Conservation (phyloP, 2,113 vertebrate genomes). For the Python bivittatus region DNA sequence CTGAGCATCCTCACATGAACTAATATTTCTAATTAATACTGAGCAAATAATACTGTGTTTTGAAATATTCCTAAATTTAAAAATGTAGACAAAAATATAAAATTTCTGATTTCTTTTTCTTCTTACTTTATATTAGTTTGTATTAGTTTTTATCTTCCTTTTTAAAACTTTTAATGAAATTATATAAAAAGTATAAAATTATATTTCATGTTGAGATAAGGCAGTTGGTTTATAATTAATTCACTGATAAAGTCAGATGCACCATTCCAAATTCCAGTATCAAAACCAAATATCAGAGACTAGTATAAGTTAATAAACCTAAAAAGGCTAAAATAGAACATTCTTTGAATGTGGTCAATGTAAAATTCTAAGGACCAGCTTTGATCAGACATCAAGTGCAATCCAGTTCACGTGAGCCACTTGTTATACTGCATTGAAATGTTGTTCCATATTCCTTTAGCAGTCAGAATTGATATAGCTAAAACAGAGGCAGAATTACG, state of each 20-base stretch:
- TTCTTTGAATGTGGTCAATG: neutral
- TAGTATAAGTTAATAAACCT: neutral
- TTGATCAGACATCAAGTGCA: neutral
- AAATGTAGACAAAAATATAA: neutral
- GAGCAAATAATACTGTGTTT: neutral
- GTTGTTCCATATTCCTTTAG: neutral
- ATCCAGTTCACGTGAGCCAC: neutral
- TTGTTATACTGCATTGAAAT: neutral
- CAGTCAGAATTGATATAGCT: neutral
- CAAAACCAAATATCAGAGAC: neutral
- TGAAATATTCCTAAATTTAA: neutral
- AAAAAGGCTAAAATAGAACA: neutral
- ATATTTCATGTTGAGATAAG: neutral
- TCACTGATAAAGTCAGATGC: neutral
- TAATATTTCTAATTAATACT: neutral
- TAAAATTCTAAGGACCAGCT: neutral
- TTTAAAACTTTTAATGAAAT: neutral
- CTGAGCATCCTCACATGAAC: slow-evolving; percentile 3
- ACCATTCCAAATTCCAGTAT: neutral
- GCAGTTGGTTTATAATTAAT: neutral
- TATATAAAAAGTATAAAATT: neutral
- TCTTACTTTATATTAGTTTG: neutral
- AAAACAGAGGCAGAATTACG: neutral
- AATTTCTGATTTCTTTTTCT: neutral
- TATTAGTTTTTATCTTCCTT: neutral